Base-by-base conservation (phyloP, 1,140 invertebrate species). In the Formica selysi region DNA sequence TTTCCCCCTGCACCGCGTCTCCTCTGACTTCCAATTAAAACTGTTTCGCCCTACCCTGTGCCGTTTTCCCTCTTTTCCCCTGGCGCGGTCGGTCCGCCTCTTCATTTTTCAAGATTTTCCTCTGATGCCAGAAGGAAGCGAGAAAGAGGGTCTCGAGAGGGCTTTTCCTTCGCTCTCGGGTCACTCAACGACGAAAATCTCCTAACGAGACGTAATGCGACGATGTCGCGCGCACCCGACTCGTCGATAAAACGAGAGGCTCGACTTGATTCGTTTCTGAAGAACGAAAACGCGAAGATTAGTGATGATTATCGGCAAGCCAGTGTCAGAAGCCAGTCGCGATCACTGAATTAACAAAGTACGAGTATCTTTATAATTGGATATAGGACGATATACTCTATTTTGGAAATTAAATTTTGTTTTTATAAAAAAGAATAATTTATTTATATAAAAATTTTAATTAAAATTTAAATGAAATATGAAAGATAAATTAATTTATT, bases 11-110 rank as follows among this genome's bases (percentile, higher is more conserved):
- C 79, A 13, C 54, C 67, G 32, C 76, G 32, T 70, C 79, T 74
- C 57, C 86, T 86, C 85, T 64, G 67, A 76, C 86, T 91, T 91
- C 92, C 92, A 92, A 93, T 92, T 93, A 92, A 93, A 93, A 91
- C 87, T 87, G 87, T 92, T 93, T 92, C 90, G 71, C 87, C 86
- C 85, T 86, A 87, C 78, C 68, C 80, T 19, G 57, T 38, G 85
- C 73, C 76, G 41, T 73, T 41, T 71, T 73, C 51, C 19, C 61
- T 32, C 54, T 73, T 48, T 84, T n/a, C 51, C 62, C 41, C 48
- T 71, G n/a, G 22, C 10, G 51, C 54, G 54, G 36, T 76, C 26
- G n/a, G 51, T 13, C 61, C 80, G 41, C 80, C 76, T 85, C 76
- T 85, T 91, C 78, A 86, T 92, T 91, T 91, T 92, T 91, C 83